phyloP scores from a whole-genome alignment of 2,888 invertebrate genomes.

The Gasteruption jaculator region DNA sequence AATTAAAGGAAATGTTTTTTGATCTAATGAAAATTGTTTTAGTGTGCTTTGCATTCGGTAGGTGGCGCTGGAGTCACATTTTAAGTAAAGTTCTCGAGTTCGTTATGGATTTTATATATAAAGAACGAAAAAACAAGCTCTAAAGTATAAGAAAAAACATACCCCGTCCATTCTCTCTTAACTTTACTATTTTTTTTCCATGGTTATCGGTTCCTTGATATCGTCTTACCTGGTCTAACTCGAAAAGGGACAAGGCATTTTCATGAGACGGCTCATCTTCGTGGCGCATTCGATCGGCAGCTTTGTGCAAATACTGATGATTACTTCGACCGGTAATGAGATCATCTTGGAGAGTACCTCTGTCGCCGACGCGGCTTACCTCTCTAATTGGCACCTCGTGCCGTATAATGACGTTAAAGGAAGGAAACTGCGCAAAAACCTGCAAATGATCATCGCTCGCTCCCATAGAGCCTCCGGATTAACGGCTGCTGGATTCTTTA shows the following conservation, averaged over 20 bases:
- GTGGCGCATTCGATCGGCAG: constrained; percentile 18
- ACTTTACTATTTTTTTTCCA: not conserved
- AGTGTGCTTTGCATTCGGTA: too few relatives aligned
- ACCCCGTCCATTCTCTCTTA: too few relatives aligned
- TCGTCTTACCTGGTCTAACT: too few relatives aligned
- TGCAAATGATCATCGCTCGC: constrained; percentile 23
- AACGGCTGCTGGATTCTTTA: constrained; percentile 27
- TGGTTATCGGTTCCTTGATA: too few relatives aligned
- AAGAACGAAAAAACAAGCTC: too few relatives aligned
- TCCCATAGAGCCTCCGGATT: constrained; percentile 20
- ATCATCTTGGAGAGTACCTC: constrained; percentile 16
- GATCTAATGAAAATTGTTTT: too few relatives aligned
- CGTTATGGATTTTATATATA: too few relatives aligned
- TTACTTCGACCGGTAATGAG: constrained; percentile 18
- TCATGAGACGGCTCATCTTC: constrained; percentile 20
- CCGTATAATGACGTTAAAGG: constrained; percentile 18
- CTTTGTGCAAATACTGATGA: constrained; percentile 19
- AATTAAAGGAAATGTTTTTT: too few relatives aligned
- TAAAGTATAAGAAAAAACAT: too few relatives aligned
- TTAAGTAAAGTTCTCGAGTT: too few relatives aligned
- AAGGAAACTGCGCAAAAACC: constrained; percentile 15
- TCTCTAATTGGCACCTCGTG: constrained; percentile 14
- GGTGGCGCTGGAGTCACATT: too few relatives aligned
- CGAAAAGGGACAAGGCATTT: constrained; percentile 14
- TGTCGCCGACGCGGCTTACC: constrained; percentile 17